phyloP scores from a whole-genome alignment of 2,113 vertebrate species.

The Brachypteracias leptosomus region DNA sequence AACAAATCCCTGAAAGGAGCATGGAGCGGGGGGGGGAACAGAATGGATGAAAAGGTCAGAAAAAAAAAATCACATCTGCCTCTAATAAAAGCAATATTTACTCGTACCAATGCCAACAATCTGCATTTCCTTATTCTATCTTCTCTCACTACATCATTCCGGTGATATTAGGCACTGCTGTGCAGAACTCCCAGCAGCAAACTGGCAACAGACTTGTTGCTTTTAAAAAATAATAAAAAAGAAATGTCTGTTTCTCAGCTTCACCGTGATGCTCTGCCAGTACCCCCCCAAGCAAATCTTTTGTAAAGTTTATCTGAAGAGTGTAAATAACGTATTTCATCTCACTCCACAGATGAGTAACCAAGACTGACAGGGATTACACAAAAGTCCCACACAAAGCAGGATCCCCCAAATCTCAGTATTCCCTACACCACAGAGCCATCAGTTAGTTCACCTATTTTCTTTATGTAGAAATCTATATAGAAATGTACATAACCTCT shows the following conservation, averaged over 20 bases:
- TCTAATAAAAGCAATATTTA: background rate
- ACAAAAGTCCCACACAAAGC: background rate
- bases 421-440: background rate
- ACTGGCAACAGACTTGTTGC: background rate
- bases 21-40: background rate
- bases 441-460: background rate
- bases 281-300: background rate
- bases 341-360: background rate
- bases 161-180: background rate
- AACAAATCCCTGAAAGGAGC: slow-evolving; percentile 85
- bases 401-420: background rate
- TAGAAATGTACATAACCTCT: background rate
- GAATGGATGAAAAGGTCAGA: background rate
- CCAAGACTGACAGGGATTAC: background rate
- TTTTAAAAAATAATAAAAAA: background rate
- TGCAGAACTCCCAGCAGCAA: background rate
- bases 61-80: slow-evolving; percentile 18
- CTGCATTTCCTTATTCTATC: background rate
- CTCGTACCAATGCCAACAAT: background rate
- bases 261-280: background rate
- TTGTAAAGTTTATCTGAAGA: background rate
- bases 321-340: background rate
- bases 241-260: background rate
- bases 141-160: background rate
- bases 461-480: background rate